Conservation (phyloP, 2,797 vertebrate genomes). For the Myotis pilosus region DNA sequence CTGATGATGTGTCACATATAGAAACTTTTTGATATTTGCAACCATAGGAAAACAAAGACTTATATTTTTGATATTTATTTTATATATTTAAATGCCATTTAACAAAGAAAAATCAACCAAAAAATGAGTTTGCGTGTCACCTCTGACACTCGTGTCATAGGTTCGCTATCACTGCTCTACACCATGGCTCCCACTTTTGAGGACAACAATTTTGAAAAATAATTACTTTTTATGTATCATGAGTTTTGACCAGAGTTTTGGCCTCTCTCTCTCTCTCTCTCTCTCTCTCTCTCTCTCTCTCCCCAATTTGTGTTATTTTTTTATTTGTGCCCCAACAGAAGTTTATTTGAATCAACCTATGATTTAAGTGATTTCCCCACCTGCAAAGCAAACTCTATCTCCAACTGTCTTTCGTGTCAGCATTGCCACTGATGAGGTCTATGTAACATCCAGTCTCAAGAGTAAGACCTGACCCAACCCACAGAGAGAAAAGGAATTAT, state of each 20-base stretch:
- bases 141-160: too few species aligned
- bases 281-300: not conserved
- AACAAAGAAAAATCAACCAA: too few species aligned
- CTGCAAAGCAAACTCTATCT: not conserved
- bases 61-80: too few species aligned
- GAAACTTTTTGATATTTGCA: too few species aligned
- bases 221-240: constrained; percentile 16
- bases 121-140: too few species aligned
- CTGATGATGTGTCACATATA: too few species aligned
- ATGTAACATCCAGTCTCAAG: not conserved
- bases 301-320: constrained; percentile 11
- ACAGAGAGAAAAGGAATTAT: constrained; percentile 17
- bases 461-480: constrained; percentile 9
- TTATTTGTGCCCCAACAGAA: not conserved
- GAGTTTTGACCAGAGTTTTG: constrained; percentile 40
- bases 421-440: not conserved
- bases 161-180: too few species aligned
- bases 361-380: not conserved
- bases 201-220: constrained; percentile 6
- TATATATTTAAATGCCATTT: too few species aligned
- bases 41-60: too few species aligned
- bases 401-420: constrained; percentile 25
- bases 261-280: not conserved
- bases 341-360: not conserved
- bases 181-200: not conserved